Conservation (phyloP, 2,888 invertebrate species). For the Cybosia mesomella region DNA sequence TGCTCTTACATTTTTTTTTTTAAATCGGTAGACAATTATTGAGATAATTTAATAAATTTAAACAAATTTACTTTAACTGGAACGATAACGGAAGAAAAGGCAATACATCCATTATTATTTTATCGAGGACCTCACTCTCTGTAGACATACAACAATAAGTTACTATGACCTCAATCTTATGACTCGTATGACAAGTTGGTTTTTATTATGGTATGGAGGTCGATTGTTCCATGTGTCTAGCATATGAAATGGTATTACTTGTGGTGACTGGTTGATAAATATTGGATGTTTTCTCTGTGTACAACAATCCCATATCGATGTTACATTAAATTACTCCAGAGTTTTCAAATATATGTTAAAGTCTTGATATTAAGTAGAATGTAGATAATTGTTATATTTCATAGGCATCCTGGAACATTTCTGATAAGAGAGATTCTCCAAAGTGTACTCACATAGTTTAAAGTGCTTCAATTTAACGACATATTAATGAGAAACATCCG, state of each 20-base stretch:
- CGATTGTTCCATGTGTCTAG: background rate
- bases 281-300: no score
- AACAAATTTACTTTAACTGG: no score
- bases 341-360: background rate
- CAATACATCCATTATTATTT: background rate
- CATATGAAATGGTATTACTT: background rate
- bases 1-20: no score
- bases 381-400: background rate
- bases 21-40: no score
- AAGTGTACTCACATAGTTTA: background rate
- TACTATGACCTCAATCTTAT: background rate
- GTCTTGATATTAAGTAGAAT: background rate
- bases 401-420: background rate
- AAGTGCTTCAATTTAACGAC: no score
- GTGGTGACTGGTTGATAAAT: no score
- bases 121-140: background rate
- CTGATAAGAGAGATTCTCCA: background rate
- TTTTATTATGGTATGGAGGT: background rate
- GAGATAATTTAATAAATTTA: no score
- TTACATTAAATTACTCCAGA: no score
- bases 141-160: background rate
- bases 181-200: background rate
- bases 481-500: no score
- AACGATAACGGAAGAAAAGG: background rate
- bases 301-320: no score